Base-by-base conservation (phyloP, 2,888 invertebrate species). In the Himalopsyche japonica region DNA sequence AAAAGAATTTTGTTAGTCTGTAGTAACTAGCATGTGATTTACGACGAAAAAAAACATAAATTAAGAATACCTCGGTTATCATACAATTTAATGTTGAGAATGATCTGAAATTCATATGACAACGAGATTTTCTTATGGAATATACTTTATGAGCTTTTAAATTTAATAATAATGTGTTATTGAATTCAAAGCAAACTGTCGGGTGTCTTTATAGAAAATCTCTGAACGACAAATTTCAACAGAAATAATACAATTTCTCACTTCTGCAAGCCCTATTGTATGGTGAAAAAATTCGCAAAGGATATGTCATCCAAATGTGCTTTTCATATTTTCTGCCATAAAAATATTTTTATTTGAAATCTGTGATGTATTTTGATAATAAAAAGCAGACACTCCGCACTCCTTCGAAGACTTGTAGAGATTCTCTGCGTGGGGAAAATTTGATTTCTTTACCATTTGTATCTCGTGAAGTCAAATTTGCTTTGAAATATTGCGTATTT, bases 341-440 rank as follows among this genome's bases (percentile, higher is more conserved):
- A 84, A 84, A 84, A 84, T 84, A 84, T 84, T 84, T 84, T 84
- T 81, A 81, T 84, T 79, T 64, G 78, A 81, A 83, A 83, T 83
- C 83, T 83, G 83, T 83, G 83, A 83, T 83, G 80, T 83, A 83
- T 83, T 81, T 81, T 34, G 81, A 84, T 84, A 81, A 84, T 84
- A 84, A 84, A 84, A 84, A 81, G 30, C 81, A 81, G 81, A 70
- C 70, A 70, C 70, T 70, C 30, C 27, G 47, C 81, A 77, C 81
- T 76, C 37, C 77, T 48, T 6, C 34, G n/a, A 32, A 76, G 76
- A 82, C 80, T 83, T 76, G 37, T 77, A 43, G 43, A 77, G 34
- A 43, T 43, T 77, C 77, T 24, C 37, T 77, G 34, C 34, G 24
- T 77, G 43, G 43, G 77, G 43, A 77, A 77, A 77, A 77, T 77